These are phyloP conservation scores for Pseudococcus jackbeardsleyi DNA, from an alignment of 2,888 invertebrate species.

Conservation along the genomic window DNA sequence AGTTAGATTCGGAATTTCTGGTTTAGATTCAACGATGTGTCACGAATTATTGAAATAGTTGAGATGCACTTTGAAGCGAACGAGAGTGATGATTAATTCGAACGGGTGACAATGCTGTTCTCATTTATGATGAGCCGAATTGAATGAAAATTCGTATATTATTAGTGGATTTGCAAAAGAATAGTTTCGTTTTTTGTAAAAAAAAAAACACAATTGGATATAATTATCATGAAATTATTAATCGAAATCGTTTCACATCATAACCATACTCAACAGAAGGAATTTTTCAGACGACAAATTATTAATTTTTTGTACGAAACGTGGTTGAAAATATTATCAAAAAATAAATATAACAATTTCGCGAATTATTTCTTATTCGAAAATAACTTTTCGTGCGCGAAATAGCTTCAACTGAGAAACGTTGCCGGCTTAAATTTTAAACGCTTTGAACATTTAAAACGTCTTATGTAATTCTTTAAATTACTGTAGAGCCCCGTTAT, in stretches of 20 bases:
- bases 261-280: neutral
- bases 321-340: constrained; percentile 30
- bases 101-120: neutral
- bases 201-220: neutral
- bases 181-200: neutral
- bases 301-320: neutral
- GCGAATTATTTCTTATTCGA: constrained; percentile 37
- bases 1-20: constrained; percentile 5
- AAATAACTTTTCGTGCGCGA: constrained; percentile 38
- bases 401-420: constrained; percentile 48
- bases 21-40: constrained; percentile 16
- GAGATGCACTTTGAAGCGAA: constrained; percentile 15
- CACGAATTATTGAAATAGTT: constrained; percentile 21
- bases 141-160: neutral
- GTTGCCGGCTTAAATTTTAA: constrained; percentile 50
- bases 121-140: neutral
- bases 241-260: neutral
- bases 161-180: neutral
- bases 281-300: neutral
- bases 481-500: constrained; percentile 53
- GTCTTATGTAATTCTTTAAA: constrained; percentile 54
- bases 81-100: constrained; percentile 4
- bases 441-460: constrained; percentile 54
- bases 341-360: constrained; percentile 47
- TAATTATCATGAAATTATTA: neutral